Percentiles rank a stretch among this genome's conserved stretches.
Conservation (phyloP, 2,888 invertebrate genomes). For the Nemotelus nigrinus region DNA sequence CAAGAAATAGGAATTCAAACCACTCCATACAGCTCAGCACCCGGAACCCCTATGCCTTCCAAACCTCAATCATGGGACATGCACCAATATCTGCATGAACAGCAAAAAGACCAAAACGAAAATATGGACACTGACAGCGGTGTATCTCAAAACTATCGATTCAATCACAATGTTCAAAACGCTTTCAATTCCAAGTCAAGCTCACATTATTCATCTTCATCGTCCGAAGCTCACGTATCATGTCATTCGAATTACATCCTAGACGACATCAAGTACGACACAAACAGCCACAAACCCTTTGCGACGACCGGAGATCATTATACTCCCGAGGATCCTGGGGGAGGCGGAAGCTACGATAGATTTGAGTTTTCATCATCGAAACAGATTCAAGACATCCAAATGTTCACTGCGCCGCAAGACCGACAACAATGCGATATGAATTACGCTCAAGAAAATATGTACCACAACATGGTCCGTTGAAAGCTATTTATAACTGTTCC, state of each 20-base stretch:
- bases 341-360: constrained; percentile 40
- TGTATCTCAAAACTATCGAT: constrained; percentile 18
- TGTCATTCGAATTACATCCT: constrained; percentile 46
- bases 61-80: constrained; percentile 5
- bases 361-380: neutral
- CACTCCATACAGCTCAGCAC: neutral
- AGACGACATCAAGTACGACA: constrained; percentile 49
- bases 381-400: neutral
- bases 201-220: constrained; percentile 16
- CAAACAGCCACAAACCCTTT: constrained; percentile 37
- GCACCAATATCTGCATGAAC: neutral
- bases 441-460: too few species aligned
- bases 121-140: constrained; percentile 30
- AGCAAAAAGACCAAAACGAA: constrained; percentile 1
- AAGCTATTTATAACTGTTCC: too few species aligned
- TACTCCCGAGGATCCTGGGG: constrained; percentile 51
- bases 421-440: too few species aligned
- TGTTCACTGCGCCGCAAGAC: neutral
- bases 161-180: neutral
- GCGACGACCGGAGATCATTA: constrained; percentile 37
- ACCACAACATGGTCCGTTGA: too few species aligned
- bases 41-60: neutral
- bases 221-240: neutral
- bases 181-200: constrained; percentile 8
- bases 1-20: constrained; percentile 6